These are phyloP conservation scores for Liasis olivaceus DNA, from an alignment of 2,797 vertebrate genomes.

Conservation along the genomic window DNA sequence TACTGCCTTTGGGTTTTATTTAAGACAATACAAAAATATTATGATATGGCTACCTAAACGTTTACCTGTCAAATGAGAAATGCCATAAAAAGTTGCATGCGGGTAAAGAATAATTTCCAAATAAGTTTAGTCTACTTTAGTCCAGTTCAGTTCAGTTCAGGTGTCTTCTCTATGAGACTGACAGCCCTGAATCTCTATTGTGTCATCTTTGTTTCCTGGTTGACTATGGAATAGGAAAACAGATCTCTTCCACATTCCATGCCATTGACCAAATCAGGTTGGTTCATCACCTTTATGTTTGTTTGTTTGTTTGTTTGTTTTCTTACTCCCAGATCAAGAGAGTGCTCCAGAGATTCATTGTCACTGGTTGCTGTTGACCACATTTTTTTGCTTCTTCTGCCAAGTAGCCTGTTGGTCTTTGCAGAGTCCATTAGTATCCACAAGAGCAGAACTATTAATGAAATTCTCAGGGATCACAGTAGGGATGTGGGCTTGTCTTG, in stretches of 20 bases:
- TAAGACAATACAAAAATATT: neutral
- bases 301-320: neutral
- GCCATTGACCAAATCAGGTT: neutral
- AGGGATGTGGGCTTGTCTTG: neutral
- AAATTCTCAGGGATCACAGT: neutral
- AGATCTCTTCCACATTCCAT: neutral
- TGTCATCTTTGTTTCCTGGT: neutral
- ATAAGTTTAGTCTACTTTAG: neutral
- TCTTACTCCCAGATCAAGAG: neutral
- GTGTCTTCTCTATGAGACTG: neutral
- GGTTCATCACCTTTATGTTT: neutral
- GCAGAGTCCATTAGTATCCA: neutral
- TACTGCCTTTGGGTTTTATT: neutral
- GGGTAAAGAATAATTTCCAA: neutral
- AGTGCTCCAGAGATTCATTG: neutral
- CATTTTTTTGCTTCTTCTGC: neutral
- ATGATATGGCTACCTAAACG: neutral
- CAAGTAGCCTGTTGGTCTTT: neutral
- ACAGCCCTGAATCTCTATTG: neutral
- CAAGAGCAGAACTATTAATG: neutral
- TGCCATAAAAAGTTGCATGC: neutral
- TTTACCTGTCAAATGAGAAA: neutral
- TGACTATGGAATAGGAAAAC: neutral
- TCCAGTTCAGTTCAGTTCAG: neutral
- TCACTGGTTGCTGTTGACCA: neutral